Evolutionary conservation across 92 coral and sea anemone genomes (phyloP).

Genomic region (Nematostella vectensis): DNA sequence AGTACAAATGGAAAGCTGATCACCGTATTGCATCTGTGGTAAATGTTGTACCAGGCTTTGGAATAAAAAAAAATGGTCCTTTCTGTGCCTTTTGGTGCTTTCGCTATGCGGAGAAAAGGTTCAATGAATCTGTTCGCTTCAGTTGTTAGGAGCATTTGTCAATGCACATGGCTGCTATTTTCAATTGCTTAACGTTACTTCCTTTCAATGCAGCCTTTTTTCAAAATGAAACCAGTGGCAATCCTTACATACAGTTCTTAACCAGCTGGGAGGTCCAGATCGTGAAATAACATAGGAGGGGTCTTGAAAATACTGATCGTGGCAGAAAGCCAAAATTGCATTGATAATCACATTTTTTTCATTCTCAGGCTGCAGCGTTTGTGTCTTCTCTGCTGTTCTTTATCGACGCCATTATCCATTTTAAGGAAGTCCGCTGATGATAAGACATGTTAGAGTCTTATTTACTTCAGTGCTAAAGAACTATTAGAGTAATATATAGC

Average conservation of each 20-base stretch:
- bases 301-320: no score
- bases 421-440: constrained; percentile 18
- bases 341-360: no score
- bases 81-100: not conserved
- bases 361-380: constrained; percentile 25
- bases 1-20: constrained; percentile 15
- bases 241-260: not conserved
- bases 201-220: no score
- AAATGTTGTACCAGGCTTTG: not conserved
- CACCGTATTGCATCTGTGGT: constrained; percentile 24
- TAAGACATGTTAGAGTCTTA: not conserved
- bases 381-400: constrained; percentile 20
- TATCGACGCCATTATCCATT: constrained; percentile 26
- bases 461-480: no score
- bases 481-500: no score
- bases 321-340: no score
- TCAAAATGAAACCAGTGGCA: not conserved
- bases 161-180: no score
- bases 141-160: no score
- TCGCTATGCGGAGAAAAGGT: not conserved
- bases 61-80: not conserved
- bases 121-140: not conserved
- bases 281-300: no score
- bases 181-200: no score
- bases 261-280: no score